Evolutionary conservation across 2,888 invertebrate species (phyloP).

Genomic region (Rhingia rostrata): DNA sequence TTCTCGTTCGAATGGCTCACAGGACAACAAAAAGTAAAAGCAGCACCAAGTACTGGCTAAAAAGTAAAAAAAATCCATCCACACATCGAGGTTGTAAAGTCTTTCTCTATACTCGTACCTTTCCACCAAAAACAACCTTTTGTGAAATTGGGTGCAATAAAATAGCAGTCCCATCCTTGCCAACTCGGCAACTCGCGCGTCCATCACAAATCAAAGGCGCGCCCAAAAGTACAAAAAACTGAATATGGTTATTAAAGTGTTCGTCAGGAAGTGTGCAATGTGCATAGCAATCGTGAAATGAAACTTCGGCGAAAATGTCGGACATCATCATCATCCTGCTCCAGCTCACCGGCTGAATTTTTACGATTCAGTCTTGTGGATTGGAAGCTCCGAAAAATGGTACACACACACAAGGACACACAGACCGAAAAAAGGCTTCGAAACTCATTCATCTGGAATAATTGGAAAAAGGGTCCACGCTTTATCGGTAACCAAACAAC

Average conservation of each 20-base stretch:
- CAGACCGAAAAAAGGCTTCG: slow-evolving; percentile 68
- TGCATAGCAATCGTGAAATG: slow-evolving; percentile 67
- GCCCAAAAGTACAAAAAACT: slow-evolving; percentile 47
- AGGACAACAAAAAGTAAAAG: background rate
- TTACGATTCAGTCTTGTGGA: slow-evolving; percentile 27
- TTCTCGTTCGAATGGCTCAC: slow-evolving; percentile 5
- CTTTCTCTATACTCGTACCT: slow-evolving; percentile 20
- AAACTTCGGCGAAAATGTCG: slow-evolving; percentile 60
- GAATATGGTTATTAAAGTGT: slow-evolving; percentile 67
- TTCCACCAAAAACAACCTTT: slow-evolving; percentile 51
- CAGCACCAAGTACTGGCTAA: background rate
- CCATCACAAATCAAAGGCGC: slow-evolving; percentile 71
- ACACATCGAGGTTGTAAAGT: background rate
- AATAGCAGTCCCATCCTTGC: slow-evolving; percentile 27
- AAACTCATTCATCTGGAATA: slow-evolving; percentile 78
- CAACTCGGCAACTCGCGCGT: slow-evolving; percentile 16
- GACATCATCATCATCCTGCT: slow-evolving; percentile 59
- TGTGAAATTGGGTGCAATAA: slow-evolving; percentile 70
- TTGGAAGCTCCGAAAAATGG: slow-evolving; percentile 31
- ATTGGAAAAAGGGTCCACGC: slow-evolving; percentile 76
- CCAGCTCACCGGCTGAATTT: slow-evolving; percentile 26
- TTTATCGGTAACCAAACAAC: slow-evolving; percentile 77
- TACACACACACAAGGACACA: background rate
- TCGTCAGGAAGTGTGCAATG: slow-evolving; percentile 45
- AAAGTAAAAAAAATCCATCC: slow-evolving; percentile 3